Base-by-base conservation (phyloP, 2,888 invertebrate species). In the Netelia inedita region DNA sequence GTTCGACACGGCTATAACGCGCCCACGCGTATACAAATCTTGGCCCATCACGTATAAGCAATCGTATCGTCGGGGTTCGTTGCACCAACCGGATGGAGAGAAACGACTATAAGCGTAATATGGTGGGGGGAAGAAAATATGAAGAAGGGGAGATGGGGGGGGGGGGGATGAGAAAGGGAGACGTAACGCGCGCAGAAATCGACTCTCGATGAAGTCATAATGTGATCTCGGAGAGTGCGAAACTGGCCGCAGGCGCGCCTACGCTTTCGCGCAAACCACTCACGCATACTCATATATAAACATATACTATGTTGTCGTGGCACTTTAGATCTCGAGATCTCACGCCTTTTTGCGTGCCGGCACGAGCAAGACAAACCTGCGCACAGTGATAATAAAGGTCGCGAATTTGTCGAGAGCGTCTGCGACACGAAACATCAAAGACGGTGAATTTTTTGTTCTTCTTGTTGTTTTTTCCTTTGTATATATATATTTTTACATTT, bases 171-270 rank as follows among this genome's bases (percentile, higher is more conserved):
- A 59, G 71, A 53, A 73, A 53, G 69, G 63, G 75, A 83, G 55
- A 43, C 75, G 73, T 41, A 53, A 79, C 71, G 61, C 66, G 73
- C 83, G 81, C 81, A 69, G 81, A 79, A 80, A 85, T 81, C 83
- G 80, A 69, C 82, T 61, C 86, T 61, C 73, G 86, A 89, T 89
- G 89, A 89, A 89, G 89, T 89, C 89, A 88, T 89, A 89, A 89
- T 83, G 73, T 72, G 73, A 78, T 71, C 69, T 78, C 65, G 16
- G 80, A 76, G 68, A 83, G 76, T 83, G 80, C 80, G 76, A 73
- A 85, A 80, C 28, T 78, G 83, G 76, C 81, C 79, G 82, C 74
- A 59, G 85, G 81, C 65, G 71, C 73, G 81, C 81, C 81, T 82
- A 79, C 85, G 81, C 68, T 74, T 57, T 80, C 59, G 10, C 85